Base-by-base conservation (phyloP, 1,140 invertebrate genomes). In the Frieseomelitta varia region DNA sequence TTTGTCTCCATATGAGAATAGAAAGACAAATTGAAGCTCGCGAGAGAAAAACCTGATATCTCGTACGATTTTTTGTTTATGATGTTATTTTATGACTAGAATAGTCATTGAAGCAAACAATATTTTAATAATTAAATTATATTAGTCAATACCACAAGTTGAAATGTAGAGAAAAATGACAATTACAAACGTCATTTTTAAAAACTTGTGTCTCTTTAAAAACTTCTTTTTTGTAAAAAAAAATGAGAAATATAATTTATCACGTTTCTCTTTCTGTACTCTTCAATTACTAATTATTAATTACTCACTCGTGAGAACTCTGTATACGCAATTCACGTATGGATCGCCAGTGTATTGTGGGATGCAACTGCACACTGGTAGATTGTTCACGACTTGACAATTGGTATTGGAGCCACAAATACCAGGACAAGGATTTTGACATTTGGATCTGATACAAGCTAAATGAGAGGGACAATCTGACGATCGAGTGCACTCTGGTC, bases 301-400 rank as follows among this genome's bases (percentile, higher is more conserved):
- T 47, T 83, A 89, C 93, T 93, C 93, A 95, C 93, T 87, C 93
- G 94, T 90, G 84, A 95, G 75, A 68, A 93, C 94, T 39, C 94
- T 90, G 77, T 92, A 87, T 61, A 91, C 92, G 92, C 97, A 97
- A 89, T 96, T 95, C 63, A 94, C 94, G 87, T 97, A 97, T 17
- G 97, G 96, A 96, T 97, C 96, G 79, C 98, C 98, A 58, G 95
- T 97, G 91, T 96, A 98, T 72, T 97, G 97, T 39, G 94, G 85
- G n/a, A 94, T 92, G 90, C 97, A 98, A 81, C 95, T 96, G 92
- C 97, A 98, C 58, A 96, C 95, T 24, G 97, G 97, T 56, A 96
- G 90, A 91, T 98, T 97, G 89, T 96, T 97, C 24, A 97, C 95
- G 3, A 97, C 97, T 93, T 96, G 96, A 90, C 97, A 97, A 76